Conservation (phyloP, 2,797 vertebrate genomes). For the Lophius americanus region DNA sequence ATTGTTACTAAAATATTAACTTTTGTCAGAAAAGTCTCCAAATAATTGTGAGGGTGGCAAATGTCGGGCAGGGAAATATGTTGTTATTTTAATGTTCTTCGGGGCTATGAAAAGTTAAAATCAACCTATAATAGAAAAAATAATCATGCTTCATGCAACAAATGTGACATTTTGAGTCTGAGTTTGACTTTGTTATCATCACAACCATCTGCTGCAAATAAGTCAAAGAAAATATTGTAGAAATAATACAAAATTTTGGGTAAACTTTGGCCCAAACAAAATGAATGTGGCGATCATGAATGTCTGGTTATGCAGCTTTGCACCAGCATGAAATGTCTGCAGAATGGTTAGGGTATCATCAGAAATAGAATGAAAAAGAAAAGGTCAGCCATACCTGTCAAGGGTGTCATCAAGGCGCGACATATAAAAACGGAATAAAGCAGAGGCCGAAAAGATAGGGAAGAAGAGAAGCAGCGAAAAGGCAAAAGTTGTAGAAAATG, state of each 20-base stretch:
- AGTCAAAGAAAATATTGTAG: background rate
- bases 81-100: background rate
- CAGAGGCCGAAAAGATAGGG: constrained; percentile 45
- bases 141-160: background rate
- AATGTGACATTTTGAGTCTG: background rate
- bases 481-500: constrained; percentile 26
- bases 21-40: background rate
- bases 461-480: constrained; percentile 41
- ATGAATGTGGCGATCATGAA: background rate
- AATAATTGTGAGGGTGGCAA: background rate
- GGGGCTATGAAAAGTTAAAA: background rate
- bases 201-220: background rate
- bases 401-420: constrained; percentile 45
- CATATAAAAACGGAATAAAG: constrained; percentile 53
- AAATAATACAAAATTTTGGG: background rate
- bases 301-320: background rate
- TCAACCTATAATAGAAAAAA: background rate
- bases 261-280: background rate
- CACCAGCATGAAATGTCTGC: constrained; percentile 8
- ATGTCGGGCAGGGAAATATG: background rate
- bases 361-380: constrained; percentile 39
- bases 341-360: constrained; percentile 16
- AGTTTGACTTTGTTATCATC: background rate
- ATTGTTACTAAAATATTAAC: too few species aligned
- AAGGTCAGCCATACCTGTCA: constrained; percentile 69